Evolutionary conservation across 64 coral and sea anemone genomes (phyloP), one percentile per base, ranked within the genome.

Genomic region (Trachythela sp.): DNA sequence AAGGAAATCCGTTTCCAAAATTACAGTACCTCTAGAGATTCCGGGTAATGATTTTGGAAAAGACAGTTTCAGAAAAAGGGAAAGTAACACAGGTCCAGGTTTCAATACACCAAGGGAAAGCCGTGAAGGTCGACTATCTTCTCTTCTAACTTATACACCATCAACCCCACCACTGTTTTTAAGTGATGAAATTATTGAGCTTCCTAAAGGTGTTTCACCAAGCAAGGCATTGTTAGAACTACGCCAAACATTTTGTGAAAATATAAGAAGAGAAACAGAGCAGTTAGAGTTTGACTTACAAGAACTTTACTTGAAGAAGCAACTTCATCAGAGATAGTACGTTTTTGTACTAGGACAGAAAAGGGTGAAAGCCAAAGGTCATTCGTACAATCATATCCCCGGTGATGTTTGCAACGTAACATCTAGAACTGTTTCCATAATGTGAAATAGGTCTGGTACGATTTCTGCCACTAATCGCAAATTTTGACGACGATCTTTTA

Each of bases 281-380:
- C 71, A 77, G 31, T 38, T 77, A 17, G n/a, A 77, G 36, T 77
- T 77, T 38, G 71, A 77, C 4, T 77, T 77, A 38, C n/a, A 77
- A 77, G 30, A 77, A 77, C 71, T 77, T 77, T 77, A 35, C 36
- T 15, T 77, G 31, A 77, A 77, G 31, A 77, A 77, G 17, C 71
- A 77, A 77, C 71, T 77, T 32, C 71, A 77, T 38, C 31, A 34
- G 31, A 77, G 31, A 38, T 77, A 77, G 71, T 22, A 22, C 59
- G 20, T 6, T n/a, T n/a, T n/a, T n/a, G n/a, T n/a, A n/a, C n/a
- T n/a, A n/a, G n/a, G n/a, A n/a, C n/a, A n/a, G n/a, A n/a, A n/a
- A n/a, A n/a, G n/a, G n/a, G n/a, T n/a, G n/a, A n/a, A n/a, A n/a
- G n/a, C n/a, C n/a, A n/a, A n/a, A n/a, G n/a, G n/a, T n/a, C n/a